Base-by-base conservation (phyloP, 1,140 invertebrate species). In the Brachionus paranguensis region DNA sequence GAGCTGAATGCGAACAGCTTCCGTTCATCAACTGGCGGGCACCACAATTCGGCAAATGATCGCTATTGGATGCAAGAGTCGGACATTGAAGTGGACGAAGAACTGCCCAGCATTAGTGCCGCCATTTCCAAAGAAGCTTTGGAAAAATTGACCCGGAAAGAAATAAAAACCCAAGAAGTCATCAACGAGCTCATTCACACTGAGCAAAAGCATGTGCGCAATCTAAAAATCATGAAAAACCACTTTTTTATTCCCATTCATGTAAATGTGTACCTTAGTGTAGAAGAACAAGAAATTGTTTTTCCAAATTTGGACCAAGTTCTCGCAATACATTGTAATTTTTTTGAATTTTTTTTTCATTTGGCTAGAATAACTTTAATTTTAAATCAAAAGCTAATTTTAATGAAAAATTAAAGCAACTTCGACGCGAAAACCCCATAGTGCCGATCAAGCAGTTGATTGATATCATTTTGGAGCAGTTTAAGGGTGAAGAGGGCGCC, bases 151-250 rank as follows among this genome's bases (percentile, higher is more conserved):
- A 60, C 78, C 17, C 29, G 64, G 1, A 68, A 60, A 24, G 50
- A 81, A 43, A 81, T 81, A 3, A 83, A 83, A 70, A 68, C 53
- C 24, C 81, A 83, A 83, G 60, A 68, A 55, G 53, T 68, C 4
- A 83, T 83, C n/a, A 83, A 83, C 37, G 84, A 84, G 20, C 68
- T 84, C 17, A 64, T 78, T 65, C 74, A 84, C 45, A 78, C 84
- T 14, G 84, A 84, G 37, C 72, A 78, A 78, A 78, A 53, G 53
- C 84, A 84, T 79, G 70, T 84, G 17, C 45, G 60, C 29, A 45
- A 53, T 65, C 53, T 84, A 37, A 84, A 84, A 53, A 84, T 84
- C 3, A 78, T 84, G 72, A 78, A 65, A 53, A 45, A 78, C 14
- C 50, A 60, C 60, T 84, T 78, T 68, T 33, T 24, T 65, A 50